Evolutionary conservation across 2,113 vertebrate genomes (phyloP), one percentile per base, ranked within the genome.

Genomic region (Notiomystis cincta): DNA sequence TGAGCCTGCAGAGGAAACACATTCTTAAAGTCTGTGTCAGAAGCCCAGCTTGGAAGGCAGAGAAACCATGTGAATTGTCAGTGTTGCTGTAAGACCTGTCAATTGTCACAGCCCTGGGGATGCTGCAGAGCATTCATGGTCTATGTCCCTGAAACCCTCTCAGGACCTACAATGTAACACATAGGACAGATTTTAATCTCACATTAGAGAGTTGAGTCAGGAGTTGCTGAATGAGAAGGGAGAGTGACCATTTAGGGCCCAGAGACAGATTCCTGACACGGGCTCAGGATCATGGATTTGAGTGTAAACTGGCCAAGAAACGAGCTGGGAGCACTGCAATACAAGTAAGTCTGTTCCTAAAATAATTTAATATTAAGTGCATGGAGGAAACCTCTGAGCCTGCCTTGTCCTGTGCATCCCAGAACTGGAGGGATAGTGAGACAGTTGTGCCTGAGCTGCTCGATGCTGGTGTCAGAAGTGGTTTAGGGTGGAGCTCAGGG

Each of bases 1-100:
- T 58, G 95, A 88, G 79, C 87, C 92, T 93, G 10, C 84, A 80
- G 88, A 96, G 90, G 75, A 96, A 94, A 88, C 88, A 69, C 78
- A 91, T 96, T 93, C 95, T 91, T 91, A 28, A 66, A 80, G 76
- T 9, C 71, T 93, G 90, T 82, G 84, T 95, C 91, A 91, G 71
- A 60, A 93, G 38, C 45, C 27, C 76, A 51, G 82, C 58, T 47
- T 79, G 37, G 48, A 66, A 90, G 64, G 87, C 87, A 72, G 90
- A 47, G 38, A 50, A 89, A 84, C 31, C 61, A 13, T 87, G 90
- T 94, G 95, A 94, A 62, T 82, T 82, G 45, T 57, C 66, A 57
- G 61, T 33, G 75, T 28, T 93, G 45, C 87, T 94, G 23, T 47
- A 33, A 87, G 75, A 82, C 45, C 90, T 85, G 9, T 54, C 16